Evolutionary conservation across 2,888 invertebrate genomes (phyloP).

Genomic region (Alcis repandata): DNA sequence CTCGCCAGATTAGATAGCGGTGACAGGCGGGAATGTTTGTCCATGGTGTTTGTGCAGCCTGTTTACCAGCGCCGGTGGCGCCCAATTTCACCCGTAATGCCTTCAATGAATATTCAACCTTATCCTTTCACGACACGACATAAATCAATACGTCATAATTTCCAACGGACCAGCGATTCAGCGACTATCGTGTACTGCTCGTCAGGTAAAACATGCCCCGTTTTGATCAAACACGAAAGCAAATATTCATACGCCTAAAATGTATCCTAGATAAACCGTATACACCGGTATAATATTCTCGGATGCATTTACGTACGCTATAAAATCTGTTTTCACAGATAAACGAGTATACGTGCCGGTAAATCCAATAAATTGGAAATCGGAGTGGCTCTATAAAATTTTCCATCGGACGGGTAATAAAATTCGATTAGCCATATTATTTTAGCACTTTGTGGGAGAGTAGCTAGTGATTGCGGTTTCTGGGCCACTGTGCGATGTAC

Average conservation of each 20-base stretch:
- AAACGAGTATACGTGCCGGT: constrained; percentile 34
- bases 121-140: constrained; percentile 51
- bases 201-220: constrained; percentile 57
- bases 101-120: constrained; percentile 58
- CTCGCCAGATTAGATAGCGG: constrained; percentile 78
- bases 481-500: constrained; percentile 67
- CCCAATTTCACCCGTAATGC: constrained; percentile 52
- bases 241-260: constrained; percentile 29
- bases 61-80: constrained; percentile 65
- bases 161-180: constrained; percentile 45
- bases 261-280: constrained; percentile 21
- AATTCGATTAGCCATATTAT: constrained; percentile 55
- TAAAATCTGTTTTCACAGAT: constrained; percentile 45
- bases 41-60: constrained; percentile 72
- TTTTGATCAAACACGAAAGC: constrained; percentile 47
- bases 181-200: constrained; percentile 48
- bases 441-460: constrained; percentile 53
- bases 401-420: constrained; percentile 55
- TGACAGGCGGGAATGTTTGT: constrained; percentile 74
- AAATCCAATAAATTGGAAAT: constrained; percentile 54
- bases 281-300: constrained; percentile 23
- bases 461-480: constrained; percentile 60
- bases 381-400: constrained; percentile 55
- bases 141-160: constrained; percentile 49
- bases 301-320: constrained; percentile 29